Base-by-base conservation (phyloP, 2,113 vertebrate genomes). In the Oryzias javanicus region DNA sequence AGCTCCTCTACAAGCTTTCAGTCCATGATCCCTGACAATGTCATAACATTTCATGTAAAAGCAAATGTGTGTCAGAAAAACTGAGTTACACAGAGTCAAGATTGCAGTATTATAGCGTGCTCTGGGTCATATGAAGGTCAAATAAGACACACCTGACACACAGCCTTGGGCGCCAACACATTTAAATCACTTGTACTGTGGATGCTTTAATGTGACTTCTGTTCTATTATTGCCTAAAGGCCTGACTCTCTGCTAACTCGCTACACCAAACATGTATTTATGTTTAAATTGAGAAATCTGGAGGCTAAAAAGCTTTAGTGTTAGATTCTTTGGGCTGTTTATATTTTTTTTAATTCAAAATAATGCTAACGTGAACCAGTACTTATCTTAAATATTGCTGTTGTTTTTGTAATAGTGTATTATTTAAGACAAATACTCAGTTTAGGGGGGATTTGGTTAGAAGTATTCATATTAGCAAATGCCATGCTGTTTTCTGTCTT, bases 121-220 rank as follows among this genome's bases (percentile, higher is more conserved):
- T 55, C 72, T 64, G 42, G 19, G 63, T 76, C 79, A 83, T 57
- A 57, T 63, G 16, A 62, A 56, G 67, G 53, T 69, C 64, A 46
- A 57, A 35, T 55, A 56, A 76, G 52, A 72, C 52, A 40, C 15
- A 6, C 62, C 55, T 68, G 59, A 76, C 61, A 69, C 45, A 50
- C 22, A 55, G 59, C 69, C 65, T 51, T 42, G 24, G 70, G 72
- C 19, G 15, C 67, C 73, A 71, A 80, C 49, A 79, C 71, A 77
- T 82, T 79, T 80, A 67, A 83, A 78, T 85, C 77, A 79, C 67
- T 67, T 74, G 63, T 73, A 71, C 71, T 75, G 51, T 45, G 58
- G 70, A 77, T 66, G 67, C 61, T 72, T 70, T 82, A 74, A 77
- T 85, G 64, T 80, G 78, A 80, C 76, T 72, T 60, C 72, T 74